Evolutionary conservation across 2,888 invertebrate genomes (phyloP).

Genomic region (Leucophenga montana): DNA sequence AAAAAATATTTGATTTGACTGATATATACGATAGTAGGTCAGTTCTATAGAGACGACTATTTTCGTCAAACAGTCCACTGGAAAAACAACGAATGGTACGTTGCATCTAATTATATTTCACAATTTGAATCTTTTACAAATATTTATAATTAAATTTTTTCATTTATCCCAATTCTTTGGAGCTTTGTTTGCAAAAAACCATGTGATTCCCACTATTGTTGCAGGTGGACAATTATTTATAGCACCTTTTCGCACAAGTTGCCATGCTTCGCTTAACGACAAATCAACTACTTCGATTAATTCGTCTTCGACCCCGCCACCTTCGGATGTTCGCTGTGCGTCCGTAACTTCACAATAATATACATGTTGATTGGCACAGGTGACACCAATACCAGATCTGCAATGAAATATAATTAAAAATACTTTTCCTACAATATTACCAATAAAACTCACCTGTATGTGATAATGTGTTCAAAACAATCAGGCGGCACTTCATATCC

Average conservation of each 20-base stretch:
- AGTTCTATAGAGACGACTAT: no score
- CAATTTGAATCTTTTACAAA: no score
- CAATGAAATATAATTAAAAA: background rate
- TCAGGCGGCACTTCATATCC: conserved; percentile 70
- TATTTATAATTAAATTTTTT: background rate
- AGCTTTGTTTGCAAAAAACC: conserved; percentile 17
- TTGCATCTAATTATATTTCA: no score
- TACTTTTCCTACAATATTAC: background rate
- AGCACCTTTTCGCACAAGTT: background rate
- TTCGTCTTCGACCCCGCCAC: background rate
- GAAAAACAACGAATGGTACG: no score
- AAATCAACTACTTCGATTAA: conserved; percentile 17
- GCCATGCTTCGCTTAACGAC: background rate
- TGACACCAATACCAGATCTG: conserved; percentile 16
- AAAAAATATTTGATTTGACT: no score
- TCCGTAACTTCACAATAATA: conserved; percentile 15
- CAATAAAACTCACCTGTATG: conserved; percentile 31
- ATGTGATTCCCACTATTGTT: conserved; percentile 1
- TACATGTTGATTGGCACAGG: conserved; percentile 6
- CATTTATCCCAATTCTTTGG: background rate
- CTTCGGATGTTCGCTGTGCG: background rate
- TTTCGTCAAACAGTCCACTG: no score
- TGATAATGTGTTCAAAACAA: conserved; percentile 36
- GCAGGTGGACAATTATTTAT: background rate
- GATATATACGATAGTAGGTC: no score